These are phyloP conservation scores for Neodiprion fabricii DNA, from an alignment of 1,140 invertebrate species.

Conservation along the genomic window DNA sequence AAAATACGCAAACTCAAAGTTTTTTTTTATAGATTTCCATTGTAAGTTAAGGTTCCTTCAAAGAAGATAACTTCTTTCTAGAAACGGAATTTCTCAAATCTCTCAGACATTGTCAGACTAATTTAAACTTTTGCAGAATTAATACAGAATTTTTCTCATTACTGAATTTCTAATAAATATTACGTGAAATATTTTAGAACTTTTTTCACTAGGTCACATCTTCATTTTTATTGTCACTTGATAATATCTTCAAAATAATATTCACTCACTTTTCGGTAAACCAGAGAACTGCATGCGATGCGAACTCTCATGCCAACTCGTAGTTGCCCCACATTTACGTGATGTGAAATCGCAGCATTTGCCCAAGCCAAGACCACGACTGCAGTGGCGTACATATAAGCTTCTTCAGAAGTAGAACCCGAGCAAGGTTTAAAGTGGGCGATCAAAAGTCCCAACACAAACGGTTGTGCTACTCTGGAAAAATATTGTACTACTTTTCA, in stretches of 20 bases:
- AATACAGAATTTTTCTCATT: slow-evolving; percentile 7
- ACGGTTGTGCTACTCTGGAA: slow-evolving; percentile 52
- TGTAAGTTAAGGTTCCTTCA: too few relatives aligned
- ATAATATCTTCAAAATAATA: background rate
- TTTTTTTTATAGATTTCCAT: too few relatives aligned
- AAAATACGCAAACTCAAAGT: too few relatives aligned
- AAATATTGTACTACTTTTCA: slow-evolving; percentile 2
- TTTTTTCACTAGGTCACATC: slow-evolving; percentile 34
- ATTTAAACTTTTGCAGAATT: too few relatives aligned
- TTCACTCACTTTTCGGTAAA: slow-evolving; percentile 63
- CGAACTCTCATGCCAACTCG: slow-evolving; percentile 64
- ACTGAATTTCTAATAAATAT: background rate
- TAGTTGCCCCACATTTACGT: slow-evolving; percentile 50
- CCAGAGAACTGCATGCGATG: slow-evolving; percentile 62
- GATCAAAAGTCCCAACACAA: slow-evolving; percentile 55
- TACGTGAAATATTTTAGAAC: background rate
- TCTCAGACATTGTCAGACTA: background rate
- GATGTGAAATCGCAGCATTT: slow-evolving; percentile 55
- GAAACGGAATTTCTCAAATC: background rate
- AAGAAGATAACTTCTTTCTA: too few relatives aligned
- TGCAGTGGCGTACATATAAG: slow-evolving; percentile 57
- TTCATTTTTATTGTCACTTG: slow-evolving; percentile 22
- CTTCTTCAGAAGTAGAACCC: slow-evolving; percentile 42
- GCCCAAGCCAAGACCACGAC: slow-evolving; percentile 55
- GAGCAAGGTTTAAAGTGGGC: slow-evolving; percentile 58